These are phyloP conservation scores for Setophaga kirtlandii DNA, from an alignment of 2,113 vertebrate genomes.

Conservation along the genomic window DNA sequence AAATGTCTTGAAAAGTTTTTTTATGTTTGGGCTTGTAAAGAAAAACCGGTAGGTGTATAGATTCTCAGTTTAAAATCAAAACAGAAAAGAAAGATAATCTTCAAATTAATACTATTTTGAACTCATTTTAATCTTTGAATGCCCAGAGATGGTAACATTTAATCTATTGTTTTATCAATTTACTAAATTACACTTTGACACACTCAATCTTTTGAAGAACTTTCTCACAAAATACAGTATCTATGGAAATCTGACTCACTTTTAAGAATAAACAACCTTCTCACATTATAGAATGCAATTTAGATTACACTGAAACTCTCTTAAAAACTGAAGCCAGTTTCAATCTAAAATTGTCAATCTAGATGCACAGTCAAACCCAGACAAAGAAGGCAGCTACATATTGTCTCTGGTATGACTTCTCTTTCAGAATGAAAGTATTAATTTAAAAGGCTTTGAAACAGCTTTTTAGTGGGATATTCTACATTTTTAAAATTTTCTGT, in stretches of 20 bases:
- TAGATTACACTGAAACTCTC: background rate
- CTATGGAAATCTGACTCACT: background rate
- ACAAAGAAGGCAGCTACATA: background rate
- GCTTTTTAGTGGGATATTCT: background rate
- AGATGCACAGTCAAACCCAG: background rate
- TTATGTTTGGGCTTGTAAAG: background rate
- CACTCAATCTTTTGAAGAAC: background rate
- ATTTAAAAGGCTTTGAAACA: background rate
- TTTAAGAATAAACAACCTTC: background rate
- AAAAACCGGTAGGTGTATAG: background rate
- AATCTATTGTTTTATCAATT: background rate
- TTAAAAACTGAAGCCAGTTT: background rate
- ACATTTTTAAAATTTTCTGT: background rate
- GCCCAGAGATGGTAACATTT: background rate
- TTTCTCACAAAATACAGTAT: background rate
- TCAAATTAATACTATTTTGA: background rate
- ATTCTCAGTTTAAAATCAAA: background rate
- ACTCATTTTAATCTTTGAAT: background rate
- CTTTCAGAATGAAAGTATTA: background rate
- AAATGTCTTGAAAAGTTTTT: background rate
- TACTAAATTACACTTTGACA: background rate
- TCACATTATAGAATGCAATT: background rate
- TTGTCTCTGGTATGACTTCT: background rate
- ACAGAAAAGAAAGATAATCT: background rate
- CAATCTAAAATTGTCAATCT: background rate